A percentile compares a stretch with the other conserved stretches of the same genome.
Evolutionary conservation across 2,113 vertebrate genomes (phyloP).

Genomic region (Ceyx margarethae): DNA sequence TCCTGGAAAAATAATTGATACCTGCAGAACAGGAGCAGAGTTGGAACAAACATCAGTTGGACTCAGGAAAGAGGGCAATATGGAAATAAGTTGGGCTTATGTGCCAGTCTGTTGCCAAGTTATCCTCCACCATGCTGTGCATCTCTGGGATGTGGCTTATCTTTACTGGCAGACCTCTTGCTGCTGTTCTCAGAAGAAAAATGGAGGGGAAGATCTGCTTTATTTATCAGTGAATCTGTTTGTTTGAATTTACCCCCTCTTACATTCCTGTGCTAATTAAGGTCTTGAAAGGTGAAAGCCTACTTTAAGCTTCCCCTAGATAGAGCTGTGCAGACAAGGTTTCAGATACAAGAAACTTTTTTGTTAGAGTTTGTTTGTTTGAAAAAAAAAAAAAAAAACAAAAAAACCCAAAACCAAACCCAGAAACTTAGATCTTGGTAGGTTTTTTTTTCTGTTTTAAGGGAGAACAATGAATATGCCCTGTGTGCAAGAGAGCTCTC

Average conservation of each 20-base stretch:
- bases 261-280: neutral
- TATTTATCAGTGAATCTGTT: neutral
- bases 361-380: neutral
- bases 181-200: neutral
- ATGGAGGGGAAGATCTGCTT: neutral
- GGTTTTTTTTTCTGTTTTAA: neutral
- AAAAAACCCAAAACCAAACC: too few relatives aligned
- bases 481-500: neutral
- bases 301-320: neutral
- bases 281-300: neutral
- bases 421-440: neutral
- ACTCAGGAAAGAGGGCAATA: neutral
- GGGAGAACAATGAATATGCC: neutral
- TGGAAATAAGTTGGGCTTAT: neutral
- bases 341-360: neutral
- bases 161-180: neutral
- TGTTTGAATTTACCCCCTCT: neutral
- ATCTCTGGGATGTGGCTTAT: neutral
- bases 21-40: neutral
- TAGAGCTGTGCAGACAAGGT: neutral
- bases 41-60: neutral
- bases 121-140: neutral
- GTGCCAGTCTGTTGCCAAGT: fast-evolving
- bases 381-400: neutral
- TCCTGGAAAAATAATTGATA: neutral